Conservation (phyloP, 1,140 invertebrate genomes). For the Eriocheir sinensis region DNA sequence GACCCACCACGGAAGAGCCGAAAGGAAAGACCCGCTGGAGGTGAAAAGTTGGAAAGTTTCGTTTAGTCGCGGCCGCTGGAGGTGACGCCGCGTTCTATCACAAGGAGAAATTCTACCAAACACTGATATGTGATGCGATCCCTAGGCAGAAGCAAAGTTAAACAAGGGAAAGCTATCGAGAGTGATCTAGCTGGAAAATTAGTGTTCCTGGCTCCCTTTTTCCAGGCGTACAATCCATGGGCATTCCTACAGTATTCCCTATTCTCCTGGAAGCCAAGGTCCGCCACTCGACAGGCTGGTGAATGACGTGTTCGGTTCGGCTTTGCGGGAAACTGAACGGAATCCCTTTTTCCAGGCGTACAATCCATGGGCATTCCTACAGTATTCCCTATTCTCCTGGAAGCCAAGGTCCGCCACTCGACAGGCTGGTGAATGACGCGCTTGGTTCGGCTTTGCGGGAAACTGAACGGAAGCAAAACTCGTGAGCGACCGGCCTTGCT, state of each 20-base stretch:
- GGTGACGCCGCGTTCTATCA: neutral
- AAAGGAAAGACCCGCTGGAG: neutral
- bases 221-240: too few relatives aligned
- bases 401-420: too few relatives aligned
- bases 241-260: too few relatives aligned
- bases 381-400: too few relatives aligned
- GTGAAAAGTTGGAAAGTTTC: too few relatives aligned
- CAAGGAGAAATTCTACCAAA: neutral
- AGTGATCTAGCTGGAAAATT: neutral
- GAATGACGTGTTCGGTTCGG: too few relatives aligned
- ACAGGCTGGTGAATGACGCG: neutral
- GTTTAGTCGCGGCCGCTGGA: neutral
- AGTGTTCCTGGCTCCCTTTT: neutral
- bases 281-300: too few relatives aligned
- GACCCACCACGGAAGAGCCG: neutral
- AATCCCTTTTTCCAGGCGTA: too few relatives aligned
- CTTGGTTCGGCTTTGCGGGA: neutral
- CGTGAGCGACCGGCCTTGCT: slow-evolving; percentile 38
- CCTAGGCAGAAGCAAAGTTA: neutral
- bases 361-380: too few relatives aligned
- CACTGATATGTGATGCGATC: too few relatives aligned
- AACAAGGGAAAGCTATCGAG: neutral
- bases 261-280: too few relatives aligned
- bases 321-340: too few relatives aligned
- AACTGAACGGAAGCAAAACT: neutral